A percentile compares a stretch with the other conserved stretches of the same genome.
Conservation (phyloP, 2,888 invertebrate species). For the Epirrhoe alternata region DNA sequence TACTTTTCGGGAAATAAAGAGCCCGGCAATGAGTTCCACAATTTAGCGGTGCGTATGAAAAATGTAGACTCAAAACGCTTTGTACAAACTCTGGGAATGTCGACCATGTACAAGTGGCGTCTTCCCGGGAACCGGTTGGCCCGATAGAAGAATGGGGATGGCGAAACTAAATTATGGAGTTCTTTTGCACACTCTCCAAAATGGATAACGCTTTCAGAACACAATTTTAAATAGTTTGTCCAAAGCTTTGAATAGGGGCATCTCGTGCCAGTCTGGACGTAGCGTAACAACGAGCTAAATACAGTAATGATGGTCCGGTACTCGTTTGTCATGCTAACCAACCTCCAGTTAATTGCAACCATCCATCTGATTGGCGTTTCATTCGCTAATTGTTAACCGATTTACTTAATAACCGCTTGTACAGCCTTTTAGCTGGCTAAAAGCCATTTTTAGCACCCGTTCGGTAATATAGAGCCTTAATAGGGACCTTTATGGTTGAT, state of each 20-base stretch:
- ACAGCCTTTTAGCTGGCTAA: constrained; percentile 24
- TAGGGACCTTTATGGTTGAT: constrained; percentile 30
- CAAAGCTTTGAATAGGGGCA: not conserved
- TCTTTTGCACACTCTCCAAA: too few relatives aligned
- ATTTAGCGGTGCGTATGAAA: too few relatives aligned
- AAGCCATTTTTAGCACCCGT: constrained; percentile 37
- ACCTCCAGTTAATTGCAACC: constrained; percentile 62
- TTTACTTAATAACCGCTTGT: constrained; percentile 59
- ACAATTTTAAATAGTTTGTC: not conserved
- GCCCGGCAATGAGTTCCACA: too few relatives aligned
- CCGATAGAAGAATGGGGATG: too few relatives aligned
- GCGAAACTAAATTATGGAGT: too few relatives aligned
- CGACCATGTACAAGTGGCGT: too few relatives aligned
- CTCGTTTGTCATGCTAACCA: constrained; percentile 72
- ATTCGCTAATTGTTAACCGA: constrained; percentile 65
- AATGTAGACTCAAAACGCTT: too few relatives aligned
- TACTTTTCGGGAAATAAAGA: too few relatives aligned
- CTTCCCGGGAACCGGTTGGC: too few relatives aligned
- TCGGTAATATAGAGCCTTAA: constrained; percentile 25
- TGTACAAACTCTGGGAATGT: too few relatives aligned
- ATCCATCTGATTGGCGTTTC: constrained; percentile 67
- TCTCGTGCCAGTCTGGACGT: not conserved
- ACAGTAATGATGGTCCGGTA: constrained; percentile 50
- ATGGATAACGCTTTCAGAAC: too few relatives aligned
- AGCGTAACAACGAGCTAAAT: constrained; percentile 9